Percentiles rank a stretch among this genome's conserved stretches.
These are phyloP conservation scores for Melolontha melolontha DNA, from an alignment of 2,888 invertebrate species.

Conservation along the genomic window DNA sequence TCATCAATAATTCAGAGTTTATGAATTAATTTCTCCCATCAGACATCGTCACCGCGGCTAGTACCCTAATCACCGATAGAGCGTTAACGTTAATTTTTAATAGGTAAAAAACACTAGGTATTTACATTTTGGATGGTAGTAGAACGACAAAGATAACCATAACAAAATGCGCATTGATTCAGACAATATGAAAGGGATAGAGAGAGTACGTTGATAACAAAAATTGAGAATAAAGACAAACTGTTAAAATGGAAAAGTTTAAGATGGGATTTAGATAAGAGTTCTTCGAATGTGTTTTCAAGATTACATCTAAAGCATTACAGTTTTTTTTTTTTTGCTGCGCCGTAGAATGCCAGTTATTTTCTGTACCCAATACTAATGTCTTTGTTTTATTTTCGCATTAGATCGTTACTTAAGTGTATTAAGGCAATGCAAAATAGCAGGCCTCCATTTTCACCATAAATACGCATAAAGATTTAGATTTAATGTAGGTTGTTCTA, in stretches of 20 bases:
- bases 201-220: conserved; percentile 38
- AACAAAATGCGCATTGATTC: conserved; percentile 6
- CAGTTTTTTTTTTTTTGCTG: conserved; percentile 27
- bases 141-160: conserved; percentile 1
- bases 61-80: conserved; percentile 10
- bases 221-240: conserved; percentile 42
- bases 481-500: conserved; percentile 5
- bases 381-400: conserved; percentile 37
- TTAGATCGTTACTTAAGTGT: conserved; percentile 39
- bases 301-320: conserved; percentile 42
- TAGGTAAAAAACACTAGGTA: conserved; percentile 5
- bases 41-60: background rate
- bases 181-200: background rate
- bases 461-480: conserved; percentile 22
- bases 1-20: conserved; percentile 17
- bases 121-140: conserved; percentile 2
- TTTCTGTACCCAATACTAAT: conserved; percentile 40
- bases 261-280: conserved; percentile 42
- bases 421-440: conserved; percentile 30
- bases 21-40: conserved; percentile 11
- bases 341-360: conserved; percentile 36
- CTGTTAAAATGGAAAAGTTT: conserved; percentile 42
- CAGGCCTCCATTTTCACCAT: background rate
- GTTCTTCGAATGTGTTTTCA: conserved; percentile 38
- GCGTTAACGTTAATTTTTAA: background rate